These are phyloP conservation scores for Anarhynchus alexandrinus DNA, from an alignment of 2,113 vertebrate species.

Conservation along the genomic window DNA sequence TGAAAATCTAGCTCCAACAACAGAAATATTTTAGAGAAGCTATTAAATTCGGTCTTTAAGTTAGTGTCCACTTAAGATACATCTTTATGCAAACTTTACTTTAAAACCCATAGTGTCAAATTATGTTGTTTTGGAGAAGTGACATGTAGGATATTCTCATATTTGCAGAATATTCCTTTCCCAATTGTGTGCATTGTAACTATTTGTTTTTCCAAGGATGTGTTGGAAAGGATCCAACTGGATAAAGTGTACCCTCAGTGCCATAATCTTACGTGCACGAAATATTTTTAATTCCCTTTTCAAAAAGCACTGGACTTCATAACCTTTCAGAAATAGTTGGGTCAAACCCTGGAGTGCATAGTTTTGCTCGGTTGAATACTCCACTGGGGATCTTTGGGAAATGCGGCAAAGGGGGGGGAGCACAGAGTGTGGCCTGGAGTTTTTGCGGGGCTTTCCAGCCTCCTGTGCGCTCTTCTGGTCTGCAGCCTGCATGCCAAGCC, in stretches of 20 bases:
- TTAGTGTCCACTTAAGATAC: not conserved
- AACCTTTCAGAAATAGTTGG: slow-evolving; percentile 13
- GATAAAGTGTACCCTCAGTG: slow-evolving; percentile 3
- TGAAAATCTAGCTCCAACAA: not conserved
- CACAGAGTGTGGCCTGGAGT: not conserved
- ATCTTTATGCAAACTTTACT: not conserved
- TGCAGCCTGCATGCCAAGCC: not conserved
- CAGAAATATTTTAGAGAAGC: not conserved
- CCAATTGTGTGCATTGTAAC: not conserved
- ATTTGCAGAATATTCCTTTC: not conserved
- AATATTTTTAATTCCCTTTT: slow-evolving; percentile 5
- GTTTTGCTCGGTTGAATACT: not conserved
- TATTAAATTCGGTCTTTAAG: not conserved
- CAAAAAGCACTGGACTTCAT: not conserved
- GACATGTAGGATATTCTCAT: not conserved
- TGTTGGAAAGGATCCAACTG: not conserved
- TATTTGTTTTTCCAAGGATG: not conserved
- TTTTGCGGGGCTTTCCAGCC: not conserved
- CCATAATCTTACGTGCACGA: not conserved
- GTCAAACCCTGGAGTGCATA: not conserved
- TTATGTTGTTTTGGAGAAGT: not conserved
- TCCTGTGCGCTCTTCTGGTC: not conserved
- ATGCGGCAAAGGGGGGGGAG: not conserved
- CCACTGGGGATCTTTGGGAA: not conserved
- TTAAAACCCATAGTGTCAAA: not conserved